Evolutionary conservation across 2,888 invertebrate species (phyloP).

Genomic region (Eudemis profundana): DNA sequence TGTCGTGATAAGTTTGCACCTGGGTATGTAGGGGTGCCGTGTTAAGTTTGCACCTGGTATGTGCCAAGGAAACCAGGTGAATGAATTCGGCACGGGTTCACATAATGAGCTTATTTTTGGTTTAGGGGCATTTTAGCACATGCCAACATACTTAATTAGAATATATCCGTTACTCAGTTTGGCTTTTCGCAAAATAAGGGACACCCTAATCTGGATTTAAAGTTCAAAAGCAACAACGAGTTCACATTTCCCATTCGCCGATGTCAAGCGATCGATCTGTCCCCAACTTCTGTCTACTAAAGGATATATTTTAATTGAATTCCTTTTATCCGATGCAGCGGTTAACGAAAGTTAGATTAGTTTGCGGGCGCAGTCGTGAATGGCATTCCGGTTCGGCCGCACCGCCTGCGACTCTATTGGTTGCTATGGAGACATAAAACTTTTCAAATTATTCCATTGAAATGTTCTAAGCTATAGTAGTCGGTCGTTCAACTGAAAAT

Average conservation of each 20-base stretch:
- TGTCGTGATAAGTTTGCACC: too few relatives aligned
- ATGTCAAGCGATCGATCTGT: conserved; percentile 5
- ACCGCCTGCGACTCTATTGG: neutral
- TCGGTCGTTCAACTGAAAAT: neutral
- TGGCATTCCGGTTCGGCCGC: neutral
- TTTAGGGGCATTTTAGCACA: too few relatives aligned
- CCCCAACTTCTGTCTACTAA: neutral
- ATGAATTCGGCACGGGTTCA: too few relatives aligned
- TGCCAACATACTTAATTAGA: too few relatives aligned
- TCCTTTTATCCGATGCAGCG: conserved; percentile 36
- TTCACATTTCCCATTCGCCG: neutral
- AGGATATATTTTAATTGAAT: conserved; percentile 37
- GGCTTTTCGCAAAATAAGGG: too few relatives aligned
- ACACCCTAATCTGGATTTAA: too few relatives aligned
- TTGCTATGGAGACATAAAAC: conserved; percentile 3
- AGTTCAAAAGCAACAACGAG: neutral
- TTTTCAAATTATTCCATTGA: conserved; percentile 12
- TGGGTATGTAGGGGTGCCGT: too few relatives aligned
- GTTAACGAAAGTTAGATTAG: conserved; percentile 41
- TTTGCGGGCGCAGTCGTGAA: conserved; percentile 33
- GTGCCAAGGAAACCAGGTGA: too few relatives aligned
- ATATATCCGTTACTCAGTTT: too few relatives aligned
- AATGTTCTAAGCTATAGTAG: neutral
- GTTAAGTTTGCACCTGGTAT: too few relatives aligned
- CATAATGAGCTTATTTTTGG: too few relatives aligned